Evolutionary conservation across 2,797 vertebrate genomes (phyloP), one percentile per base, ranked within the genome.

Genomic region (Gymnoscopelus microlampas): DNA sequence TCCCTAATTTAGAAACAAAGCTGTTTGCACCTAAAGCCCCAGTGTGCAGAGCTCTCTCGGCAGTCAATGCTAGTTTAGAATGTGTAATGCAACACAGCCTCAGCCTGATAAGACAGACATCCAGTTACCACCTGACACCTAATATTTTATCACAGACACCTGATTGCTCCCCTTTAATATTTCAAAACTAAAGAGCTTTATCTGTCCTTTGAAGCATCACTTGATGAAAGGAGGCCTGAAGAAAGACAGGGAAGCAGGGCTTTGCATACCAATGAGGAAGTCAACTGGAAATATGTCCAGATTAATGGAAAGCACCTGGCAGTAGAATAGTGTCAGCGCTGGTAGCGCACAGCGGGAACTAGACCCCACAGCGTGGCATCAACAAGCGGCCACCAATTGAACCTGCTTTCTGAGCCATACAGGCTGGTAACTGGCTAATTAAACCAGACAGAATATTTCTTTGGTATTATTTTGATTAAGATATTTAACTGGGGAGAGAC

Each of bases 261-360:
- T 87, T 82, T 85, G 81, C 80, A 87, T 89, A 76, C 70, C 82
- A 89, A 91, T 82, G 71, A 86, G 80, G 78, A 79, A 65, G 71
- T 47, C 11, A 15, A 71, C 61, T 76, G 66, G 68, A 81, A 86
- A 78, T 63, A 73, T 4, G 8, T 48, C 29, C 54, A 71, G 73
- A 83, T 76, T 78, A 78, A 86, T 77, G 66, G 74, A 76, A 73
- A 71, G 64, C 66, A 64, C 64, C 54, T 70, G 19, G 0, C 63
- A 70, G 15, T 19, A 62, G 59, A 53, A 60, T 13, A 35, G 26
- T 12, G 4, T 26, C 19, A 6, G 53, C 12, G 15, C 6, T 53
- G 53, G 53, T 53, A 19, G 53, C 53, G 12, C 23, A 26, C 39
- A 44, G 39, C 39, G 39, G 35, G 35, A 39, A 39, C 5, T 5